phyloP scores from a whole-genome alignment of 2,888 invertebrate genomes.

The Eutolmus rufibarbis region DNA sequence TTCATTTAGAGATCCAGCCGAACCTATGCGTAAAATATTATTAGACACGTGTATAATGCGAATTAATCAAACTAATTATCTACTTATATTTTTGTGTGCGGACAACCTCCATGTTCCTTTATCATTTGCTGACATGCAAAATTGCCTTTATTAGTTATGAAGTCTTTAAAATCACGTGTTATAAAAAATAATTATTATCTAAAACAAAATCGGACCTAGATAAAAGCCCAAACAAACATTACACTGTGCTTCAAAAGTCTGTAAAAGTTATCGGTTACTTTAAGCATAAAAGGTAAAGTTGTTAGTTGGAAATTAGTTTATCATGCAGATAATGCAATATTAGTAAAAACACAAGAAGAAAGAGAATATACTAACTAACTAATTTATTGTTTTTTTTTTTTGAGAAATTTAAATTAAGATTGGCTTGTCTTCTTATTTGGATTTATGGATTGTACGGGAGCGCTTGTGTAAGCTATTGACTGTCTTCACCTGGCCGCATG shows the following conservation, averaged over 20 bases:
- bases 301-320: background rate
- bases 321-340: background rate
- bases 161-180: background rate
- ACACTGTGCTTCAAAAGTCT: background rate
- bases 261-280: background rate
- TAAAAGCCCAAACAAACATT: background rate
- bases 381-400: background rate
- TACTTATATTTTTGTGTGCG: slow-evolving; percentile 60
- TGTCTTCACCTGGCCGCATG: background rate
- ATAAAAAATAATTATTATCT: background rate
- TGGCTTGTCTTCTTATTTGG: background rate
- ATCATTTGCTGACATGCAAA: slow-evolving; percentile 44
- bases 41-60: slow-evolving; percentile 47
- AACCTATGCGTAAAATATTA: slow-evolving; percentile 55
- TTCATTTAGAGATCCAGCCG: slow-evolving; percentile 62
- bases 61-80: slow-evolving; percentile 53
- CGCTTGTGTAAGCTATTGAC: background rate
- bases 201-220: background rate
- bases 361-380: background rate
- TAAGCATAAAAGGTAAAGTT: background rate
- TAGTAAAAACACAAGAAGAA: background rate
- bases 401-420: background rate
- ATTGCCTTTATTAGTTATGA: slow-evolving; percentile 26
- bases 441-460: background rate
- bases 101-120: slow-evolving; percentile 57